These are phyloP conservation scores for Agrotis exclamationis DNA, from an alignment of 2,888 invertebrate genomes.

Conservation along the genomic window DNA sequence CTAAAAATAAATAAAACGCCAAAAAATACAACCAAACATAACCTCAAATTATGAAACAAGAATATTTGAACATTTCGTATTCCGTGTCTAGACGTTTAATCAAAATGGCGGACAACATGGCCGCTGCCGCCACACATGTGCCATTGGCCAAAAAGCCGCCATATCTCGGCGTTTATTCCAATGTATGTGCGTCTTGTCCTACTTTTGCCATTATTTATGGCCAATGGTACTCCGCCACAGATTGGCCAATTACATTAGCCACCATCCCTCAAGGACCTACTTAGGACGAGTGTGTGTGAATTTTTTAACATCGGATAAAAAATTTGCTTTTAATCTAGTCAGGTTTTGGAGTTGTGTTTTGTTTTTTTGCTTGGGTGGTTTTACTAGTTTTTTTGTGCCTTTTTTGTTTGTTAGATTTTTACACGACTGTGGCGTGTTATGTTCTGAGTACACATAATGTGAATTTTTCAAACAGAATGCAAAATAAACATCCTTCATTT, in stretches of 20 bases:
- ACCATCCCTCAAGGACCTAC: constrained; percentile 62
- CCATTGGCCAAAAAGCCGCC: constrained; percentile 51
- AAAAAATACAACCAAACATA: constrained; percentile 22
- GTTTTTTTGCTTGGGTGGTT: constrained; percentile 18
- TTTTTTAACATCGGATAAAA: constrained; percentile 64
- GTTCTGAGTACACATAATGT: too few species aligned
- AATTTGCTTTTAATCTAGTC: constrained; percentile 62
- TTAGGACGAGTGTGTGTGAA: constrained; percentile 62
- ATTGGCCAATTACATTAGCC: constrained; percentile 71
- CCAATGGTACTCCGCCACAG: constrained; percentile 61
- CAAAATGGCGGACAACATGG: constrained; percentile 56
- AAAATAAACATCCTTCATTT: background rate
- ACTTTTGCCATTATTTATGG: constrained; percentile 68
- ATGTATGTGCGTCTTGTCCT: constrained; percentile 65
- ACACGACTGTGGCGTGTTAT: background rate
- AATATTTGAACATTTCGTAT: constrained; percentile 32
- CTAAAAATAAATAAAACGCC: constrained; percentile 16
- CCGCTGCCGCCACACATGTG: constrained; percentile 19
- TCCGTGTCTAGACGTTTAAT: constrained; percentile 60
- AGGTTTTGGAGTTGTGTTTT: constrained; percentile 22
- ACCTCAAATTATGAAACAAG: constrained; percentile 41
- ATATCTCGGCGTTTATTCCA: constrained; percentile 67
- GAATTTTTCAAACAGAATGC: background rate
- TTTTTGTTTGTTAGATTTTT: background rate
- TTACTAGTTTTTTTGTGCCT: background rate